Percentiles rank a stretch among this genome's conserved stretches.
These are phyloP conservation scores for Oryzias celebensis DNA, from an alignment of 2,113 vertebrate species.

Conservation along the genomic window DNA sequence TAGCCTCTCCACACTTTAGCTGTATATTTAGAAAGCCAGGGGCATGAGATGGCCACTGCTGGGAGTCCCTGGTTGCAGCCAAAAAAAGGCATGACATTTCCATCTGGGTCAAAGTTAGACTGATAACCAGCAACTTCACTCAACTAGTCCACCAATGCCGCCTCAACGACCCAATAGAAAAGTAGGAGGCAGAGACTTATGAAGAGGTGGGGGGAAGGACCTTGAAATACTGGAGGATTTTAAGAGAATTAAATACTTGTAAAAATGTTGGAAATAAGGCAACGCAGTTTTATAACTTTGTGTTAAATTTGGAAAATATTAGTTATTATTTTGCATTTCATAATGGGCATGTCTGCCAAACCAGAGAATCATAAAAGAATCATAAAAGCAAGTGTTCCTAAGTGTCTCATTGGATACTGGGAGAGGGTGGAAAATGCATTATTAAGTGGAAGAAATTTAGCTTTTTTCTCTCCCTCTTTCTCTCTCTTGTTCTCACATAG, in stretches of 20 bases:
- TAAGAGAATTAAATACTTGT: conserved; percentile 56
- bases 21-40: conserved; percentile 78
- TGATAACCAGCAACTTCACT: conserved; percentile 72
- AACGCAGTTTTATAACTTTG: conserved; percentile 63
- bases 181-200: conserved; percentile 12
- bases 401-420: conserved; percentile 57
- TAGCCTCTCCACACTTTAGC: conserved; percentile 56
- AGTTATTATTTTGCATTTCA: conserved; percentile 79
- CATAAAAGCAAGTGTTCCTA: conserved; percentile 69
- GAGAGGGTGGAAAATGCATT: conserved; percentile 50
- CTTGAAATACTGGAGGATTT: conserved; percentile 57
- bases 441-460: conserved; percentile 48
- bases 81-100: conserved; percentile 79
- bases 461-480: conserved; percentile 26
- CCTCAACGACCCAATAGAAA: conserved; percentile 23
- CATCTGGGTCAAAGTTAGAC: conserved; percentile 81
- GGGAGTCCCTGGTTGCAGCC: conserved; percentile 73
- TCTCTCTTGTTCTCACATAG: conserved; percentile 40
- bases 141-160: conserved; percentile 45
- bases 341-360: conserved; percentile 69
- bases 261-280: conserved; percentile 49
- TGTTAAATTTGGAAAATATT: conserved; percentile 80
- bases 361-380: conserved; percentile 71
- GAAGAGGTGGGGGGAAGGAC: conserved; percentile 25
- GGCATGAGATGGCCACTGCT: conserved; percentile 68